These are phyloP conservation scores for Pollicipes pollicipes DNA, from an alignment of 1,140 invertebrate genomes.

Conservation along the genomic window DNA sequence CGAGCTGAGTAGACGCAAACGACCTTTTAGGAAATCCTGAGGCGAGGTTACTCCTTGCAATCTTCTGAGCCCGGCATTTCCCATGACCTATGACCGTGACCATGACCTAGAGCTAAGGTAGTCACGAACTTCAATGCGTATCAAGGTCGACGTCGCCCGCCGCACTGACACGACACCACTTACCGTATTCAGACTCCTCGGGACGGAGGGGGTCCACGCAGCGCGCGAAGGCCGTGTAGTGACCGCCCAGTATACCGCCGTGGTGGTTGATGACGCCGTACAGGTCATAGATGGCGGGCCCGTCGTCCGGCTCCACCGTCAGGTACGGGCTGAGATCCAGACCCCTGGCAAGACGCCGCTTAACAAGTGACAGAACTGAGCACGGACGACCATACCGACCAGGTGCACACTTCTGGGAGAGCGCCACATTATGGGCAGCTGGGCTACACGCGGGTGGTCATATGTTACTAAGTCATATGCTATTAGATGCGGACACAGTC, in stretches of 20 bases:
- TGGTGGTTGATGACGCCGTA: constrained; percentile 39
- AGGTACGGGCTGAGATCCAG: constrained; percentile 31
- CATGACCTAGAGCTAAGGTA: too few species aligned
- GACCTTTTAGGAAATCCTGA: constrained; percentile 2
- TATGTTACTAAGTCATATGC: too few species aligned
- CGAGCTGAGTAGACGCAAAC: neutral
- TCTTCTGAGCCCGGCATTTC: neutral
- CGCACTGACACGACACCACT: constrained; percentile 12
- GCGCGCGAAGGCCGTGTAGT: constrained; percentile 34
- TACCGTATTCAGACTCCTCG: constrained; percentile 26
- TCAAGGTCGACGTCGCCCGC: neutral
- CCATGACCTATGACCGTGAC: too few species aligned
- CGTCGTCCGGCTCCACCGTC: constrained; percentile 19
- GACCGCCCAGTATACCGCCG: constrained; percentile 33
- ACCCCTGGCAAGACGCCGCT: constrained; percentile 20
- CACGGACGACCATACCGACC: too few species aligned
- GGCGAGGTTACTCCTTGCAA: neutral
- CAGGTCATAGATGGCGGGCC: constrained; percentile 32
- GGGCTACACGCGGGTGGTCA: too few species aligned
- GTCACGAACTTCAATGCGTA: neutral
- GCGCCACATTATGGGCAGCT: too few species aligned
- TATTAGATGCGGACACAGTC: too few species aligned
- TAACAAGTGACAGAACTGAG: too few species aligned
- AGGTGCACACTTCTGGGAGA: too few species aligned
- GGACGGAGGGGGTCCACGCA: constrained; percentile 21